Evolutionary conservation across 2,797 vertebrate genomes (phyloP).

Genomic region (Hydrophis major): DNA sequence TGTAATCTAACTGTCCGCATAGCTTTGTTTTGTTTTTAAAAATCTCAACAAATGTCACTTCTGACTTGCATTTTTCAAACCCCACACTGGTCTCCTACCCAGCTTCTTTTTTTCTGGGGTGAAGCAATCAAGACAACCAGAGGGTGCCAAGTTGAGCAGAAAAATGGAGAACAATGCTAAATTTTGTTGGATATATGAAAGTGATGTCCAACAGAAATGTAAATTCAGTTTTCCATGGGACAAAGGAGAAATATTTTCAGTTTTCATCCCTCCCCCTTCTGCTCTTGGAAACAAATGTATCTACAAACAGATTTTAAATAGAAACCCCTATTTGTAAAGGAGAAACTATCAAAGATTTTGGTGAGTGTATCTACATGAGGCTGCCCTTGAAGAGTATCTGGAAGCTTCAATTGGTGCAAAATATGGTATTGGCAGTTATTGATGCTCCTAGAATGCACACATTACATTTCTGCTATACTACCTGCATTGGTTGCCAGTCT

Average conservation of each 20-base stretch:
- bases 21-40: too few relatives aligned
- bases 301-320: slow-evolving; percentile 42
- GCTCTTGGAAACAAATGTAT: slow-evolving; percentile 50
- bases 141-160: background rate
- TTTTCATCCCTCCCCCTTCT: slow-evolving; percentile 25
- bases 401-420: background rate
- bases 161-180: background rate
- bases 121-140: background rate
- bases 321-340: background rate
- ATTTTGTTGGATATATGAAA: background rate
- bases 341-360: slow-evolving; percentile 31
- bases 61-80: background rate
- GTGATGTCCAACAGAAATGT: background rate
- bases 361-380: slow-evolving; percentile 15
- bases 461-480: background rate
- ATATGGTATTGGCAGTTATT: background rate
- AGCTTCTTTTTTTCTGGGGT: background rate
- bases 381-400: background rate
- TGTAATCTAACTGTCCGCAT: background rate
- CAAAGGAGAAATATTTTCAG: slow-evolving; percentile 56
- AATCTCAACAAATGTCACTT: background rate
- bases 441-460: background rate
- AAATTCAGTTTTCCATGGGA: background rate
- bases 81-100: background rate
- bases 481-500: background rate